Percentiles rank a stretch among this genome's conserved stretches.
Evolutionary conservation across 2,797 vertebrate genomes (phyloP).

Genomic region (Prionace glauca): DNA sequence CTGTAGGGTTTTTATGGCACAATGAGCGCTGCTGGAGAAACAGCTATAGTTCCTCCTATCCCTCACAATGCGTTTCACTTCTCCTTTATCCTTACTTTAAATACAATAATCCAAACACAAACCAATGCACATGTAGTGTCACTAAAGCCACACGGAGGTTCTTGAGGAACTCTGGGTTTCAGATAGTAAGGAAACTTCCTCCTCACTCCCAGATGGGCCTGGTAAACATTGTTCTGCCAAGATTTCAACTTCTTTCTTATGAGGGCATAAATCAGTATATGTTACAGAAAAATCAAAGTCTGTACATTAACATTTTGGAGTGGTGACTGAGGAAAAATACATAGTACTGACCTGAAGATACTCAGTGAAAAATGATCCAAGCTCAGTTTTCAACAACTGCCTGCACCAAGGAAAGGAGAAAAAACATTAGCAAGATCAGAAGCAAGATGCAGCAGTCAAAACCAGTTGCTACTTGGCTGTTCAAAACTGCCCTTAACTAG

Average conservation of each 20-base stretch:
- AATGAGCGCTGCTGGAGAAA: background rate
- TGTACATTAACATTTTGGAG: background rate
- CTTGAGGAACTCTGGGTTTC: background rate
- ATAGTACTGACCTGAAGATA: slow-evolving; percentile 81
- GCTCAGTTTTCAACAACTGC: slow-evolving; percentile 89
- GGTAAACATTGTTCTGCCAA: background rate
- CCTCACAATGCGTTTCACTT: background rate
- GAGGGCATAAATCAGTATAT: background rate
- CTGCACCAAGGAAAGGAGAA: slow-evolving; percentile 50
- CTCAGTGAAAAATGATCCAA: slow-evolving; percentile 94
- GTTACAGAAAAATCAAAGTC: background rate
- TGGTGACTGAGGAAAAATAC: background rate
- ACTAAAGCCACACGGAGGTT: background rate
- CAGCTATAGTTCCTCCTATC: background rate
- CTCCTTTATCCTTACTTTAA: background rate
- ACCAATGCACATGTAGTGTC: background rate
- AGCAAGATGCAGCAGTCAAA: slow-evolving; percentile 42
- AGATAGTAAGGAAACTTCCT: background rate
- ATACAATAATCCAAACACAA: background rate
- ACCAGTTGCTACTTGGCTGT: background rate
- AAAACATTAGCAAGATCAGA: slow-evolving; percentile 27
- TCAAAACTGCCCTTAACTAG: background rate
- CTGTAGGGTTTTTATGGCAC: background rate
- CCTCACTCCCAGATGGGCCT: background rate
- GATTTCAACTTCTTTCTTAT: background rate